Conservation (phyloP, 2,113 vertebrate genomes). For the Zosterops hypoxanthus region DNA sequence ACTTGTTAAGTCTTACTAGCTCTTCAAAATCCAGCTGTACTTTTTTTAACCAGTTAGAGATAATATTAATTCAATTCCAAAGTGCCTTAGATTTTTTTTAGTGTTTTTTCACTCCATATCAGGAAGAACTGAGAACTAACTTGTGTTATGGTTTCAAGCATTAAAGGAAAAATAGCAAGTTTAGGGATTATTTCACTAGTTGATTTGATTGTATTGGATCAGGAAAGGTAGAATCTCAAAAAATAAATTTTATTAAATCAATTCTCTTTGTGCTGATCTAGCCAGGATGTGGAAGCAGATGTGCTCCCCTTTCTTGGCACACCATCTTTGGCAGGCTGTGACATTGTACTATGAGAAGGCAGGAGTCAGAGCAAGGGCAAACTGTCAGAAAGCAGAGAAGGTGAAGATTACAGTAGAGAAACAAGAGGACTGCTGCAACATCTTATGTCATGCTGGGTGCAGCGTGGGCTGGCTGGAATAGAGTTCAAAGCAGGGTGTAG, state of each 20-base stretch:
- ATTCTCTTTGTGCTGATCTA: neutral
- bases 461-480: neutral
- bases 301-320: neutral
- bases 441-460: neutral
- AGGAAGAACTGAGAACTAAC: neutral
- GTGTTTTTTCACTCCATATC: neutral
- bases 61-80: neutral
- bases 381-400: slow-evolving; percentile 4
- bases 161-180: neutral
- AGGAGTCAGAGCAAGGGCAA: slow-evolving; percentile 28
- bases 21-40: neutral
- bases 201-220: neutral
- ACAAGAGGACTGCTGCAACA: neutral
- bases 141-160: neutral
- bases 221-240: neutral
- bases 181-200: neutral
- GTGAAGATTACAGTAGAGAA: neutral
- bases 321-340: neutral
- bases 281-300: neutral
- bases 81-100: neutral
- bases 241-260: neutral
- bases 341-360: neutral
- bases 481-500: neutral
- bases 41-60: neutral
- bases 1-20: neutral